Conservation (phyloP, 2,113 vertebrate genomes). For the Cromileptes altivelis region DNA sequence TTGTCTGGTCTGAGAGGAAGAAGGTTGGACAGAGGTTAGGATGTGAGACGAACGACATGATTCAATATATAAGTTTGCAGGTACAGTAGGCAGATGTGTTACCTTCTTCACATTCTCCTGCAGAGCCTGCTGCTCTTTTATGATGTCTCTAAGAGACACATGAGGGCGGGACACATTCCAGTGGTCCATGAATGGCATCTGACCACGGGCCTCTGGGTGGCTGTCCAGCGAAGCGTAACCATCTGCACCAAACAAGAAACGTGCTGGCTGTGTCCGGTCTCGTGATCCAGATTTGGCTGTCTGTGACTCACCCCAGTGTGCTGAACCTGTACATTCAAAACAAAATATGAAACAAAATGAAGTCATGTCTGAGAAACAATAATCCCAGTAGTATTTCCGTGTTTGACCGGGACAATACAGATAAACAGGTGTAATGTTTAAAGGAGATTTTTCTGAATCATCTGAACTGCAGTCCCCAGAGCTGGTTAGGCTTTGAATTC, state of each 20-base stretch:
- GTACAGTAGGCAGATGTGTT: constrained; percentile 20
- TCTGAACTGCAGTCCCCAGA: too few relatives aligned
- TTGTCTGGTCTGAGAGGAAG: constrained; percentile 84
- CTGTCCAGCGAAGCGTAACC: constrained; percentile 33
- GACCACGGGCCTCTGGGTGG: constrained; percentile 70
- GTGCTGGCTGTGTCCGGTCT: constrained; percentile 43
- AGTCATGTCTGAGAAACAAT: neutral
- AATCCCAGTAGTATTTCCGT: neutral
- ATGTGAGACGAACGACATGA: neutral
- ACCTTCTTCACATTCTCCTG: constrained; percentile 91
- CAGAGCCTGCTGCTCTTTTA: constrained; percentile 93
- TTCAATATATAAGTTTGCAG: neutral
- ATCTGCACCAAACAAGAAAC: constrained; percentile 61
- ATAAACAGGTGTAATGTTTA: neutral
- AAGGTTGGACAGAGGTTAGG: neutral
- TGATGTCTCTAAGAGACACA: constrained; percentile 94
- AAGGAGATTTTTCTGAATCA: neutral
- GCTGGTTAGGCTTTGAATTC: neutral
- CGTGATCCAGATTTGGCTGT: constrained; percentile 13
- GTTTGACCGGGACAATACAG: neutral
- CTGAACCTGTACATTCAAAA: constrained; percentile 62
- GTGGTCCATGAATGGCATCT: constrained; percentile 90
- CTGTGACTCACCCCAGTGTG: constrained; percentile 64
- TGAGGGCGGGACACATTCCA: constrained; percentile 89
- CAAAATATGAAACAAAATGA: neutral